These are phyloP conservation scores for Polydrusus cervinus DNA, from an alignment of 2,888 invertebrate species.

Conservation along the genomic window DNA sequence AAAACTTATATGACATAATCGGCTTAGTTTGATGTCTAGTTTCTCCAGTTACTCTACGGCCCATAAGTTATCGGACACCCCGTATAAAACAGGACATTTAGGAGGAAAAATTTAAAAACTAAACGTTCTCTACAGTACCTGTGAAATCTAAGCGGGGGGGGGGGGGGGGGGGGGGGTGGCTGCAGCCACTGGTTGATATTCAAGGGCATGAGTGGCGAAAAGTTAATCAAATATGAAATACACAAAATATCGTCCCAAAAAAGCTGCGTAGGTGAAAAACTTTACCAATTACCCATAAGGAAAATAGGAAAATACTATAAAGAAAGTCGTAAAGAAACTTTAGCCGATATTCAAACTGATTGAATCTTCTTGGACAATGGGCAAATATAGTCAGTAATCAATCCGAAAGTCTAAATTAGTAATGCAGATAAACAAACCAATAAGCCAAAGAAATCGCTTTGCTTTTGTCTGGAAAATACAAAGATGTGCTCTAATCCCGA, in stretches of 20 bases:
- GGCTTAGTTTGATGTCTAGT: no score
- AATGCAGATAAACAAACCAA: constrained; percentile 40
- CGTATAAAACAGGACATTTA: no score
- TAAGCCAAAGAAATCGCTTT: neutral
- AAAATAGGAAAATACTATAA: neutral
- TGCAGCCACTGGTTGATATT: no score
- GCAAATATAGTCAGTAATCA: constrained; percentile 38
- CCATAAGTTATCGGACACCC: no score
- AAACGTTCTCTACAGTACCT: no score
- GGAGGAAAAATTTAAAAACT: no score
- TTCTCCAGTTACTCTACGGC: no score
- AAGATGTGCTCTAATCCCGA: constrained; percentile 4
- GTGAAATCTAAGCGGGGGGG: no score
- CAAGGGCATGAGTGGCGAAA: no score
- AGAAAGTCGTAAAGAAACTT: neutral
- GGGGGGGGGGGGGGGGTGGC: no score
- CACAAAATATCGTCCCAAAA: neutral
- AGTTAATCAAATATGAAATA: no score
- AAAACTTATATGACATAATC: no score
- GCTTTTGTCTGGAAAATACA: constrained; percentile 5
- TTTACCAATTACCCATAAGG: neutral
- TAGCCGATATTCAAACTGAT: constrained; percentile 36
- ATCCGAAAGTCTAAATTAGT: constrained; percentile 35
- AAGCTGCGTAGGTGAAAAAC: neutral
- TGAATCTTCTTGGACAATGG: constrained; percentile 21